Percentiles rank a stretch among this genome's conserved stretches.
These are phyloP conservation scores for Serranochromis macrocephalus DNA, from an alignment of 2,113 vertebrate species.

Conservation along the genomic window DNA sequence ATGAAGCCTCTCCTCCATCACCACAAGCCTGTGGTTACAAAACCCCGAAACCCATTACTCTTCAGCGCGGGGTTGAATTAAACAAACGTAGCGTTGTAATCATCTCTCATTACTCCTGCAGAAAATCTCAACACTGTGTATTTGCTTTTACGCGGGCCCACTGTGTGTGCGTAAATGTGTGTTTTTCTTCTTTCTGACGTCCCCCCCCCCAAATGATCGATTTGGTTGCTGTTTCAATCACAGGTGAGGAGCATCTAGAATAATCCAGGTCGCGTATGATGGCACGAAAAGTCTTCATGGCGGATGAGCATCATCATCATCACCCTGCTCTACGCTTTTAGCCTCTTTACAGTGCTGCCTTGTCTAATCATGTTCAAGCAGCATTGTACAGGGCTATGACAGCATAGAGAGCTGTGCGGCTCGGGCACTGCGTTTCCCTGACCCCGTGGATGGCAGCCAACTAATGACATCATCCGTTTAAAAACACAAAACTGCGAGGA, in stretches of 20 bases:
- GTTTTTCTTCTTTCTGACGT: background rate
- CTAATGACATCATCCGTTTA: constrained; percentile 32
- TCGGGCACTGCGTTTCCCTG: background rate
- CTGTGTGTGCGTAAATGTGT: background rate
- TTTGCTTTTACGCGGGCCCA: background rate
- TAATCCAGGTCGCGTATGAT: background rate
- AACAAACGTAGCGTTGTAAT: background rate
- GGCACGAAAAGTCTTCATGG: constrained; percentile 1
- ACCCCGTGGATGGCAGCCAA: constrained; percentile 12
- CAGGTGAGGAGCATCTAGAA: constrained; percentile 21
- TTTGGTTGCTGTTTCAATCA: constrained; percentile 14
- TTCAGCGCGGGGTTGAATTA: background rate
- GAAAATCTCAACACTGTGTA: background rate
- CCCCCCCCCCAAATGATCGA: background rate
- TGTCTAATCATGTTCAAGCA: constrained; percentile 77
- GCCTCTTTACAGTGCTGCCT: constrained; percentile 81
- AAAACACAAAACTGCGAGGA: background rate
- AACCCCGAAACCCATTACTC: background rate
- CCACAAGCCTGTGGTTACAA: constrained; percentile 20
- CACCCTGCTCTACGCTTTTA: constrained; percentile 69
- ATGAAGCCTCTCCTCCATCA: constrained; percentile 16
- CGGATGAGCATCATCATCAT: background rate
- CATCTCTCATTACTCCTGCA: background rate
- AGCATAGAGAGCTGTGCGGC: constrained; percentile 61
- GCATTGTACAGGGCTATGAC: constrained; percentile 82